Evolutionary conservation across 2,888 invertebrate genomes (phyloP), one percentile per base, ranked within the genome.

Genomic region (Diabrotica balteata): DNA sequence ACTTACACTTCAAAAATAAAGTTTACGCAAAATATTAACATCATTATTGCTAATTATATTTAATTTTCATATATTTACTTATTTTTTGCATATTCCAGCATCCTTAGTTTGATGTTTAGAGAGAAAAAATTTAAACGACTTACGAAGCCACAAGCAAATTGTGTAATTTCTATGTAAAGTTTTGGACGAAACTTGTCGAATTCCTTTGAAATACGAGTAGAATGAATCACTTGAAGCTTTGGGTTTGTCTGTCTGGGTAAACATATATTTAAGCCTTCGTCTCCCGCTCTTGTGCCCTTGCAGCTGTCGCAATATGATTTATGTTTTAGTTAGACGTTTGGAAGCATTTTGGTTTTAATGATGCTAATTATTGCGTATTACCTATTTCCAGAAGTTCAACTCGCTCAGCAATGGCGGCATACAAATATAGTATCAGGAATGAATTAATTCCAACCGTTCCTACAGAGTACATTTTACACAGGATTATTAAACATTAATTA

Each of bases 291-390:
- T 10, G 32, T 32, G 8, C 55, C 50, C 59, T 60, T 42, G 10
- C 51, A 45, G 52, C 60, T 60, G 60, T 60, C 60, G 60, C 52
- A 60, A 44, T 60, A 60, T 60, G 52, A 60, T 60, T 60, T 49
- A 60, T 60, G 60, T 60, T 60, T 60, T 52, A 60, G 43, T 60
- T 22, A 52, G 60, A 60, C 17, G 60, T 9, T 60, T 8, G 60
- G 42, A 59, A 60, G 42, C 51, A 45, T 60, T 60, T 52, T 60
- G 8, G 45, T 60, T 60, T 52, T 60, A 60, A 49, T 51, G 60
- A 60, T 44, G 17, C 60, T 32, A 52, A 49, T 60, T 52, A 60
- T 60, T 52, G 60, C 59, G 59, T 59, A 59, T 59, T 59, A 50
- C 51, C 43, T 60, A 60, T 60, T 60, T 9, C 55, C 43, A 17